phyloP scores from a whole-genome alignment of 2,888 invertebrate species.

The Neoscelio sp. region DNA sequence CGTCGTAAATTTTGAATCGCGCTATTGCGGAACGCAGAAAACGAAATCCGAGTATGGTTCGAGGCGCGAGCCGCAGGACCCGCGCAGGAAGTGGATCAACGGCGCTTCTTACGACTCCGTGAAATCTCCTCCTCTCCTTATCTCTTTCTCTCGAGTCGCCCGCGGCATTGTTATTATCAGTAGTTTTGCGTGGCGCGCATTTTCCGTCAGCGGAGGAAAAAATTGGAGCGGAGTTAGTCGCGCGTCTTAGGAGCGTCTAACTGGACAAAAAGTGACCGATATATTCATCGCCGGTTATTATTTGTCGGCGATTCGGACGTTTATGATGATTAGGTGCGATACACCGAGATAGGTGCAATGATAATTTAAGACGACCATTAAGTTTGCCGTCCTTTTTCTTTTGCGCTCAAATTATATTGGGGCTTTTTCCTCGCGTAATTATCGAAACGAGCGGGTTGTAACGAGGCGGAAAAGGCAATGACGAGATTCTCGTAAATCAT shows the following conservation, averaged over 20 bases:
- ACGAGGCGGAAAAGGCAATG: constrained; percentile 5
- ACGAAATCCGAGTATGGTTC: too few relatives aligned
- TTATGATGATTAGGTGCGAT: constrained; percentile 61
- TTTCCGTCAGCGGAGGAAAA: constrained; percentile 50
- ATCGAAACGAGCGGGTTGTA: constrained; percentile 32
- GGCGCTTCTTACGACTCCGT: constrained; percentile 28
- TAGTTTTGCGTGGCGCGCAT: constrained; percentile 38
- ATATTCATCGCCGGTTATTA: constrained; percentile 45
- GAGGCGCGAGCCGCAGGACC: too few relatives aligned
- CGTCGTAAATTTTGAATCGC: too few relatives aligned
- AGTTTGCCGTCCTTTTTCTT: constrained; percentile 1
- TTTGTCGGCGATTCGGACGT: constrained; percentile 30
- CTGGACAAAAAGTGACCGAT: constrained; percentile 58
- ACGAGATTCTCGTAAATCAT: constrained; percentile 21
- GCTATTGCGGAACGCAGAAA: too few relatives aligned
- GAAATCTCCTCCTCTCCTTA: constrained; percentile 13
- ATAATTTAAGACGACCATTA: constrained; percentile 34
- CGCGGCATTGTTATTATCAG: constrained; percentile 54
- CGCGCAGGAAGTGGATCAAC: too few relatives aligned
- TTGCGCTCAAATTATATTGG: constrained; percentile 24
- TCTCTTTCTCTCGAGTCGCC: constrained; percentile 30
- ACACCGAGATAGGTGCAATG: constrained; percentile 28
- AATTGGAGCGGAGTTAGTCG: constrained; percentile 25
- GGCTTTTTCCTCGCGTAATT: constrained; percentile 25
- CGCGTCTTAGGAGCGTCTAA: constrained; percentile 1